Conservation (phyloP, 2,113 vertebrate genomes). For the Ellobius talpinus region DNA sequence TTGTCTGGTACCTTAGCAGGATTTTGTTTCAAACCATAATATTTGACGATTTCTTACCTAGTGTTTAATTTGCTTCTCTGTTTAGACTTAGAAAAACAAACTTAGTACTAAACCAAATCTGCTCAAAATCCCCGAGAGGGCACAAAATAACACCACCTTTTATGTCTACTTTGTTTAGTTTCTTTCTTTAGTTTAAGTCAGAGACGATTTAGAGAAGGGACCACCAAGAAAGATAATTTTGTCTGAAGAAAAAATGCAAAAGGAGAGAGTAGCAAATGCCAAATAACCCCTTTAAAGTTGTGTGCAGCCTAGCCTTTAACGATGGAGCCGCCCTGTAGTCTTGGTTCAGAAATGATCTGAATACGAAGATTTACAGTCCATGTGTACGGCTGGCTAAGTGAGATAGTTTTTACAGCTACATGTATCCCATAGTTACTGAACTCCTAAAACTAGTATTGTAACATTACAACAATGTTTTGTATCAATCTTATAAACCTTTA, state of each 20-base stretch:
- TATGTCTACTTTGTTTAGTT: constrained; percentile 32
- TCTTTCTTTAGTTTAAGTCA: constrained; percentile 64
- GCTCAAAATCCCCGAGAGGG: not conserved
- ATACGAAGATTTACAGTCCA: no score
- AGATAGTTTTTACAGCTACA: no score
- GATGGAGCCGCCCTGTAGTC: no score
- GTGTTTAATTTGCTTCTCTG: constrained; percentile 60
- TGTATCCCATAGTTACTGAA: no score
- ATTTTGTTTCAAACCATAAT: constrained; percentile 39
- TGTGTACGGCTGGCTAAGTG: no score
- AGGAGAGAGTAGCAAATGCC: not conserved
- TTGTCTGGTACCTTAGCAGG: not conserved
- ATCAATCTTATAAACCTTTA: no score
- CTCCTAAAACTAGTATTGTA: no score
- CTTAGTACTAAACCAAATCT: constrained; percentile 34
- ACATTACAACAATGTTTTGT: no score
- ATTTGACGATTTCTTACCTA: constrained; percentile 61
- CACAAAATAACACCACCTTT: constrained; percentile 58
- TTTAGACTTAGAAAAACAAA: constrained; percentile 47
- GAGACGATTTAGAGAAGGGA: constrained; percentile 19
- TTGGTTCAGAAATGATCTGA: no score
- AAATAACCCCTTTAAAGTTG: not conserved
- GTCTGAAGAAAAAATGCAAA: constrained; percentile 32
- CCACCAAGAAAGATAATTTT: not conserved
- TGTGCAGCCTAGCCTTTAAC: not conserved